Percentiles rank a stretch among this genome's conserved stretches.
Evolutionary conservation across 2,113 vertebrate genomes (phyloP).

Genomic region (Promerops cafer): DNA sequence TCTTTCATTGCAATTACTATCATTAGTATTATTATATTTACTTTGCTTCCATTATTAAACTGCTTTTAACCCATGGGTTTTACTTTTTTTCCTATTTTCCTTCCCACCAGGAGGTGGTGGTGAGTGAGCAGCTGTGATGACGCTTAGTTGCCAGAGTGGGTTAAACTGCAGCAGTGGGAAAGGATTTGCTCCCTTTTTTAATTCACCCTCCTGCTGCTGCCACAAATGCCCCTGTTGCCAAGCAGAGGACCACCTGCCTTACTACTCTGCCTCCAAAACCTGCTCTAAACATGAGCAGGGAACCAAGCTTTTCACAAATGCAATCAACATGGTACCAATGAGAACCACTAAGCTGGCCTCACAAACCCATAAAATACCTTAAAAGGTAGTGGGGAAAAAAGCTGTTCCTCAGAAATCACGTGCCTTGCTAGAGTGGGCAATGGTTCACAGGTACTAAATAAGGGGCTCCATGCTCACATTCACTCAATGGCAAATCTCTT

Average conservation of each 20-base stretch:
- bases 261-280: not conserved
- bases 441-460: not conserved
- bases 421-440: not conserved
- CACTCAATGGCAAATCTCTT: not conserved
- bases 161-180: not conserved
- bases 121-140: not conserved
- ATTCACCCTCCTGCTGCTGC: not conserved
- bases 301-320: not conserved
- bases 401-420: not conserved
- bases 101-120: not conserved
- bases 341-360: not conserved
- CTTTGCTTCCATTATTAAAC: not conserved
- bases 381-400: not conserved
- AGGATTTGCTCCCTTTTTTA: not conserved
- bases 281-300: not conserved
- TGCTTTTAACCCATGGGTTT: not conserved
- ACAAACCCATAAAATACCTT: not conserved
- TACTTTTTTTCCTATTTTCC: not conserved
- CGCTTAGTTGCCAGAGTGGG: not conserved
- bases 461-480: not conserved
- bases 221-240: fast-evolving
- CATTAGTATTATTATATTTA: not conserved
- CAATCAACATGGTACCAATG: not conserved
- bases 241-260: not conserved
- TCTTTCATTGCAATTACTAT: not conserved